A percentile compares a stretch with the other conserved stretches of the same genome.
phyloP scores from a whole-genome alignment of 2,888 invertebrate genomes.

The Leucophenga maculata region DNA sequence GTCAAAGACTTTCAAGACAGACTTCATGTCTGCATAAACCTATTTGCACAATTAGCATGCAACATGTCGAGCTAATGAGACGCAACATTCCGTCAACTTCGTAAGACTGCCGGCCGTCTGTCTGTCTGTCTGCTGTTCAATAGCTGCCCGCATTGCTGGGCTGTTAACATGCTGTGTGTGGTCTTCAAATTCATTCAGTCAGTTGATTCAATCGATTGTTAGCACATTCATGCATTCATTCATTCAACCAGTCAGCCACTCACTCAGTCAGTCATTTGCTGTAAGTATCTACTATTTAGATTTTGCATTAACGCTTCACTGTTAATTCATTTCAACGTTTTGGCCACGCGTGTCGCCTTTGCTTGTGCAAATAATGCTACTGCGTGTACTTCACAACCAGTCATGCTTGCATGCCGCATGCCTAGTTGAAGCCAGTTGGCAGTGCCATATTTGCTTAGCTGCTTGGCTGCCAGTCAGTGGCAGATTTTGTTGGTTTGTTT shows the following conservation, averaged over 20 bases:
- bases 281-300: conserved; percentile 6
- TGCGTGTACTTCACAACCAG: too few relatives aligned
- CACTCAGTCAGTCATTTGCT: neutral
- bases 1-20: neutral
- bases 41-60: conserved; percentile 34
- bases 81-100: conserved; percentile 20
- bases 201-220: neutral
- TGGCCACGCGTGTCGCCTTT: conserved; percentile 22
- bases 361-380: too few relatives aligned
- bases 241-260: neutral
- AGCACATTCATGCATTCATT: neutral
- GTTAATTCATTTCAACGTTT: conserved; percentile 26
- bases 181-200: neutral
- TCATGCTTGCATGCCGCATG: too few relatives aligned
- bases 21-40: neutral
- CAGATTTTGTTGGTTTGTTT: too few relatives aligned
- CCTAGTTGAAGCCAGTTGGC: too few relatives aligned
- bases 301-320: conserved; percentile 17
- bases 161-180: too few relatives aligned
- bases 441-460: too few relatives aligned
- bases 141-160: too few relatives aligned
- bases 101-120: conserved; percentile 1
- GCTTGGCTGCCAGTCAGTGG: too few relatives aligned
- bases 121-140: conserved; percentile 3
- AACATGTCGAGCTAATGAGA: conserved; percentile 20